Evolutionary conservation across 2,888 invertebrate genomes (phyloP).

Genomic region (Lysandra bellargus): DNA sequence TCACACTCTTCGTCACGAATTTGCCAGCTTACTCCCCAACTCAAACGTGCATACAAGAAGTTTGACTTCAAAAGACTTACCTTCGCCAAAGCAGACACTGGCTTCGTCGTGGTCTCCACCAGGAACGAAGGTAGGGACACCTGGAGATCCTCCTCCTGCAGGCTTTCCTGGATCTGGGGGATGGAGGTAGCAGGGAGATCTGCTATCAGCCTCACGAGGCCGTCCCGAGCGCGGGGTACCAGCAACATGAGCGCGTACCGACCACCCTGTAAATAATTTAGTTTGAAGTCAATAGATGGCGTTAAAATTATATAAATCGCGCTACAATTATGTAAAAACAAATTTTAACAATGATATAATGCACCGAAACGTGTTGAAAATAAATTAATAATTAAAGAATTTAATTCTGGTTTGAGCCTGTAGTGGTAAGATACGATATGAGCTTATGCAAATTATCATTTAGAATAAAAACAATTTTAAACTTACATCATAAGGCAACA

Average conservation of each 20-base stretch:
- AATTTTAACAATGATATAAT: too few relatives aligned
- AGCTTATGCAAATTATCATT: not conserved
- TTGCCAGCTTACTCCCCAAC: too few relatives aligned
- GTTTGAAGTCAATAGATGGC: not conserved
- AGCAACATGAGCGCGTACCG: slow-evolving; percentile 81
- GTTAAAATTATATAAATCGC: not conserved
- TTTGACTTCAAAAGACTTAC: slow-evolving; percentile 47
- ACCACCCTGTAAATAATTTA: slow-evolving; percentile 67
- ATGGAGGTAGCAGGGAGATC: slow-evolving; percentile 75
- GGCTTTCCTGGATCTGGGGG: slow-evolving; percentile 65
- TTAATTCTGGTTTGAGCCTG: not conserved
- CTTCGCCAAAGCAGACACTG: slow-evolving; percentile 80
- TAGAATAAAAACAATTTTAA: not conserved
- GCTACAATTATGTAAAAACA: not conserved
- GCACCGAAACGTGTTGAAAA: not conserved
- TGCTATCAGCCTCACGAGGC: slow-evolving; percentile 76
- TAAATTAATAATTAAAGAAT: not conserved
- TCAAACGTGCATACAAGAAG: too few relatives aligned
- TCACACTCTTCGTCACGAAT: too few relatives aligned
- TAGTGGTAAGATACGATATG: not conserved
- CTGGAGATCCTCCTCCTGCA: slow-evolving; percentile 69
- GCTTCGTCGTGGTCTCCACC: slow-evolving; percentile 83
- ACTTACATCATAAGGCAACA: slow-evolving; percentile 87
- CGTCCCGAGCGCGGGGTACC: slow-evolving; percentile 80
- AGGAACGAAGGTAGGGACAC: slow-evolving; percentile 82